Percentiles rank a stretch among this genome's conserved stretches.
These are phyloP conservation scores for Battus philenor DNA, from an alignment of 1,140 invertebrate species.

Conservation along the genomic window DNA sequence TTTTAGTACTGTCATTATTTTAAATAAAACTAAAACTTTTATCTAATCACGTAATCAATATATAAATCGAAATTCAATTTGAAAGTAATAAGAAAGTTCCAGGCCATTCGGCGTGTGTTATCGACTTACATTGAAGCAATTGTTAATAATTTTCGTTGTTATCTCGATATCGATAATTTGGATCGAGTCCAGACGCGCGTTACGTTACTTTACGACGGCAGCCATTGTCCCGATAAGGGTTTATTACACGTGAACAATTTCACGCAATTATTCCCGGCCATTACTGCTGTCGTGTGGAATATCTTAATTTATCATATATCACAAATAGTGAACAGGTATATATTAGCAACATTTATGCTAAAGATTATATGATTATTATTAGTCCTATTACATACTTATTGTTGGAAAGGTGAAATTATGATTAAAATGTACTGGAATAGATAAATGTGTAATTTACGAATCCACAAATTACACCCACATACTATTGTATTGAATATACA, in stretches of 20 bases:
- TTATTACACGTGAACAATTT: conserved; percentile 31
- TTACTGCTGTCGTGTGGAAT: background rate
- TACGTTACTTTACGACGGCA: conserved; percentile 12
- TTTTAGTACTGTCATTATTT: no score
- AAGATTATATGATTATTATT: no score
- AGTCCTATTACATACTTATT: no score
- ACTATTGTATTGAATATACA: no score
- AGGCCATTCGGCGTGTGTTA: conserved; percentile 3
- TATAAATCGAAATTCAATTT: conserved; percentile 9
- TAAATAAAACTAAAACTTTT: no score
- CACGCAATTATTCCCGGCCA: conserved; percentile 23
- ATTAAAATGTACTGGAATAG: no score
- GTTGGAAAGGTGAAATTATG: no score
- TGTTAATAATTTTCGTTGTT: conserved; percentile 28
- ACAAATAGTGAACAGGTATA: background rate
- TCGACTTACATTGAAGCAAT: conserved; percentile 12
- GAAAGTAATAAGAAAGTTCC: conserved; percentile 7
- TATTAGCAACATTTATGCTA: no score
- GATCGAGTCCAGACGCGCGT: conserved; percentile 26
- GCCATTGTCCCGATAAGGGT: conserved; percentile 25
- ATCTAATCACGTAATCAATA: no score
- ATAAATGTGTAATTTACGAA: no score
- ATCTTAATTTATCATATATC: conserved; percentile 6
- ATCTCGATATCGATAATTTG: conserved; percentile 36
- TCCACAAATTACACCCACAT: no score